Percentiles rank a stretch among this genome's conserved stretches.
Conservation (phyloP, 2,113 vertebrate species). For the Pagrus major region DNA sequence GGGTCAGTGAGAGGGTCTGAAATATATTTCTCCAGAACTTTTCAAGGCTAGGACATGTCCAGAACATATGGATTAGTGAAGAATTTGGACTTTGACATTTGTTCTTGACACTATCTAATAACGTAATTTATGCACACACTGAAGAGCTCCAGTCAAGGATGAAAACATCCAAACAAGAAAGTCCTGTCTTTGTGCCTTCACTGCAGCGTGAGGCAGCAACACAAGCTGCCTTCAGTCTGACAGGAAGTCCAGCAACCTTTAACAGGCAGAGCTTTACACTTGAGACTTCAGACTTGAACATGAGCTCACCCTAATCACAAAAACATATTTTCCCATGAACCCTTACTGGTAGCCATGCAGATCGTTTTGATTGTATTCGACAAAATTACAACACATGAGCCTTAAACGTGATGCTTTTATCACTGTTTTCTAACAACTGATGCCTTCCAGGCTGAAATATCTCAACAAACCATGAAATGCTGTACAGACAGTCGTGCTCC, state of each 20-base stretch:
- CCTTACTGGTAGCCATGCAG: background rate
- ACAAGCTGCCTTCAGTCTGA: conserved; percentile 20
- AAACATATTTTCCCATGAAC: background rate
- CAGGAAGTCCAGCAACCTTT: conserved; percentile 29
- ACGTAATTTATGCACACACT: background rate
- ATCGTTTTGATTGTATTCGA: background rate
- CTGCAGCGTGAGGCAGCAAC: background rate
- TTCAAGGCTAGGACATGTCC: too few species aligned
- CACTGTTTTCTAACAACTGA: background rate
- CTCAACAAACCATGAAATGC: background rate
- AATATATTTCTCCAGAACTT: too few species aligned
- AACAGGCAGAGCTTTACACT: conserved; percentile 13
- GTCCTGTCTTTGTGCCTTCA: conserved; percentile 34
- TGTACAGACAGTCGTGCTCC: background rate
- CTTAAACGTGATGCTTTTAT: background rate
- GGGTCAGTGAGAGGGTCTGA: too few species aligned
- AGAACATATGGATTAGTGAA: too few species aligned
- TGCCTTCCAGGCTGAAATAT: background rate
- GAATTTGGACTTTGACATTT: too few species aligned
- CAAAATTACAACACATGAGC: background rate
- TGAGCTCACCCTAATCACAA: background rate
- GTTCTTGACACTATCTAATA: too few species aligned
- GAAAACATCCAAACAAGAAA: conserved; percentile 31
- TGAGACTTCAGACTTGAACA: background rate
- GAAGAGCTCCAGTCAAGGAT: background rate